A percentile compares a stretch with the other conserved stretches of the same genome.
Evolutionary conservation across 2,888 invertebrate species (phyloP).

Genomic region (Sicus ferrugineus): DNA sequence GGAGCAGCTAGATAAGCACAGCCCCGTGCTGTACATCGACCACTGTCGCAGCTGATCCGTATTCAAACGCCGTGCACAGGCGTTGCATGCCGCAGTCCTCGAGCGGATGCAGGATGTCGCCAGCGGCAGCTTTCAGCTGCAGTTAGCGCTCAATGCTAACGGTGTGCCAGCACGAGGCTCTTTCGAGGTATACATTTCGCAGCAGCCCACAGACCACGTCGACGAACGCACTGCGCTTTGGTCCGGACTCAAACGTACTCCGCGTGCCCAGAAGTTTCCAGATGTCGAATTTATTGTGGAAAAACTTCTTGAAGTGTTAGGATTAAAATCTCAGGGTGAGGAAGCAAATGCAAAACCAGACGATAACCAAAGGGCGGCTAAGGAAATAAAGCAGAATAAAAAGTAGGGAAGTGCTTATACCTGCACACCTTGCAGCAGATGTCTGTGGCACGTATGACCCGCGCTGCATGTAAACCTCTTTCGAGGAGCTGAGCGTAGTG

Average conservation of each 20-base stretch:
- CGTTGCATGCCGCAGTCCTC: slow-evolving; percentile 52
- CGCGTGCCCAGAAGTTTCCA: slow-evolving; percentile 60
- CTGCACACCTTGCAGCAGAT: too few species aligned
- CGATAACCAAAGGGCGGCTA: background rate
- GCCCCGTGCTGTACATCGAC: slow-evolving; percentile 57
- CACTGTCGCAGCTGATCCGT: slow-evolving; percentile 62
- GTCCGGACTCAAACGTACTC: slow-evolving; percentile 60
- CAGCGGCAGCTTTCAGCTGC: slow-evolving; percentile 47
- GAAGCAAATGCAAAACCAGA: background rate
- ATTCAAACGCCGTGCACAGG: slow-evolving; percentile 59
- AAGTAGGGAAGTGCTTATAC: background rate
- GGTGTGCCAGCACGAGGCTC: slow-evolving; percentile 57
- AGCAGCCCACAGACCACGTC: slow-evolving; percentile 39
- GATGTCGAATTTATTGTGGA: slow-evolving; percentile 40
- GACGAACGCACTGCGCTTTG: slow-evolving; percentile 49
- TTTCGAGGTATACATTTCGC: slow-evolving; percentile 55
- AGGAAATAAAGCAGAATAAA: background rate
- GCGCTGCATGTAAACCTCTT: slow-evolving; percentile 16
- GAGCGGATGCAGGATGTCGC: slow-evolving; percentile 40
- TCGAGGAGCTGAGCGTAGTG: slow-evolving; percentile 8
- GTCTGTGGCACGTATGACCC: slow-evolving; percentile 35
- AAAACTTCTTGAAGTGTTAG: slow-evolving; percentile 33
- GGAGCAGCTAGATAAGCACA: slow-evolving; percentile 36
- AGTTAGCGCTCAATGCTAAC: slow-evolving; percentile 54
- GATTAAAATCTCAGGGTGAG: slow-evolving; percentile 9